Base-by-base conservation (phyloP, 2,797 vertebrate species). In the Hirundo rustica region DNA sequence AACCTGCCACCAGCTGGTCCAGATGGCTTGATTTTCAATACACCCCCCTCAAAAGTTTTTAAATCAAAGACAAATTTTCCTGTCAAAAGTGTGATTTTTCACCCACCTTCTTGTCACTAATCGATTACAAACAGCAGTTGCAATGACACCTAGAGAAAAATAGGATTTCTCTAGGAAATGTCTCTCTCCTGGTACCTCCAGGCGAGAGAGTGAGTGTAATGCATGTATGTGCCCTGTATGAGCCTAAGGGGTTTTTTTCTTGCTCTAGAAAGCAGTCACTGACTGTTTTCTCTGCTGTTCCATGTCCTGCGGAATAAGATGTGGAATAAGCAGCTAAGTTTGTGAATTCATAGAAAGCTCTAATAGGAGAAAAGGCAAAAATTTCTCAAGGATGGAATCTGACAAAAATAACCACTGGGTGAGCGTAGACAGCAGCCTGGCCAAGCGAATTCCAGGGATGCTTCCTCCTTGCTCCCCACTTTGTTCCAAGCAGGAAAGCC, bases 401-500 rank as follows among this genome's bases (percentile, higher is more conserved):
- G 72, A 81, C 8, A 12, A 72, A 94, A 96, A 91, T 32, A 92
- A 54, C 74, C 48, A 42, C 38, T 0, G 44, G 30, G 20, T 17
- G 30, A 85, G 58, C 0, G 0, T 0, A 48, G 61, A 44, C 40
- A 80, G 85, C n/a, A 85, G 88, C 47, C 32, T 4, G 9, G 81
- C 81, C 92, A 92, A 95, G 45, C 0, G 4, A 85, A 97, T 96
- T 94, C 93, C 91, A 93, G 47, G 44, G 86, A 91, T 93, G 75
- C 65, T 85, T 85, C 42, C 62, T 66, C 72, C 62, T 79, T 16
- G 10, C 82, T 93, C 68, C 45, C 70, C 1, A 5, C 16, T 72
- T 83, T 0, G 0, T 53, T 93, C 89, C 68, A 82, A 80, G 54
- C 15, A 61, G 81, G 22, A 22, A 29, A 88, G 45, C 0, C 1